Conservation (phyloP, 2,888 invertebrate species). For the Aphidius colemani region DNA sequence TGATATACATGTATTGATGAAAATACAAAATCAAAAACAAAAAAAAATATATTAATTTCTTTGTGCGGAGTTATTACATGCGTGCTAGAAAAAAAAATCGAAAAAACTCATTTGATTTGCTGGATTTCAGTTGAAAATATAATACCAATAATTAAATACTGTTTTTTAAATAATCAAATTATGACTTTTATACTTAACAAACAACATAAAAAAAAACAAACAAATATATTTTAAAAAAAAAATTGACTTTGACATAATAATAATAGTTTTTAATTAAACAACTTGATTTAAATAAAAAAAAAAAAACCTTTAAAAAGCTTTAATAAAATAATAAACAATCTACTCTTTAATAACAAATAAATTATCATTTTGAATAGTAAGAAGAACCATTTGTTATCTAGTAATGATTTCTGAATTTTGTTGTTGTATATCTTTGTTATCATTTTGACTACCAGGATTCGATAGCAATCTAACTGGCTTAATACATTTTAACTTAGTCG, state of each 20-base stretch:
- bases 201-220: slow-evolving; percentile 2
- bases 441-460: slow-evolving; percentile 36
- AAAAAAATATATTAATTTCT: slow-evolving; percentile 4
- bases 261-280: not conserved
- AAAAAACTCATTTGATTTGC: not conserved
- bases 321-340: slow-evolving; percentile 4
- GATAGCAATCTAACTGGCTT: slow-evolving; percentile 60
- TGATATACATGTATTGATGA: slow-evolving; percentile 1
- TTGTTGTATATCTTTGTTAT: slow-evolving; percentile 45
- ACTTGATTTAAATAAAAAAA: not conserved
- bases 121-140: not conserved
- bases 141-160: slow-evolving; percentile 17
- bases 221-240: not conserved
- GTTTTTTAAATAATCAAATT: slow-evolving; percentile 9
- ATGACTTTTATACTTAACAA: not conserved
- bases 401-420: slow-evolving; percentile 50
- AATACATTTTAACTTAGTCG: slow-evolving; percentile 78
- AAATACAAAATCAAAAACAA: not conserved
- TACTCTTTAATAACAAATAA: not conserved
- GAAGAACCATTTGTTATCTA: slow-evolving; percentile 54
- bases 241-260: not conserved
- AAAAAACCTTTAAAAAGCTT: slow-evolving; percentile 1
- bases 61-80: slow-evolving; percentile 10
- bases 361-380: slow-evolving; percentile 41
- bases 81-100: not conserved